Percentiles rank a stretch among this genome's conserved stretches.
These are phyloP conservation scores for Sycophaga agraensis DNA, from an alignment of 1,140 invertebrate species.

Conservation along the genomic window DNA sequence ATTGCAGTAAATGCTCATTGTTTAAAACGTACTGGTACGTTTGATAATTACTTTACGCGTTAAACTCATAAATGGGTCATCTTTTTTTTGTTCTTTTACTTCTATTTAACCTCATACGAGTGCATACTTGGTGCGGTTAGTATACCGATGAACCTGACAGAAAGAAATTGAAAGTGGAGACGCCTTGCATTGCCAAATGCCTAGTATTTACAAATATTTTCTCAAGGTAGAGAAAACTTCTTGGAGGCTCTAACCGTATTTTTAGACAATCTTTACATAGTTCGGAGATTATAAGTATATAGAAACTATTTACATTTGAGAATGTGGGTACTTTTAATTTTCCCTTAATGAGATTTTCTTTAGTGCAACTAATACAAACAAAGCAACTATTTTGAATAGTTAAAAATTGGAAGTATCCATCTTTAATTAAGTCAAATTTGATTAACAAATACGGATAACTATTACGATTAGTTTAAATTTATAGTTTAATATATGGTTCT, in stretches of 20 bases:
- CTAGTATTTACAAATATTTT: slow-evolving; percentile 30
- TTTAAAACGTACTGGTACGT: slow-evolving; percentile 54
- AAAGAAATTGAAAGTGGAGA: slow-evolving; percentile 30
- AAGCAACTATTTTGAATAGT: too few species aligned
- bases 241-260: slow-evolving; percentile 24
- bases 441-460: too few species aligned
- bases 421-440: too few species aligned
- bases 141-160: slow-evolving; percentile 19
- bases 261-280: slow-evolving; percentile 24
- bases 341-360: neutral
- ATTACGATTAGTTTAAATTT: too few species aligned
- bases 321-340: slow-evolving; percentile 10
- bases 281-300: slow-evolving; percentile 17
- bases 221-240: slow-evolving; percentile 1
- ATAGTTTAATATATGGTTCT: too few species aligned
- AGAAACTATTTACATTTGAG: neutral
- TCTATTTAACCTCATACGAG: neutral
- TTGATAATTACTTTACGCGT: slow-evolving; percentile 34
- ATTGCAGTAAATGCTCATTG: slow-evolving; percentile 38
- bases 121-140: neutral
- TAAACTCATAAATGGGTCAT: neutral
- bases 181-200: slow-evolving; percentile 51
- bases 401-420: neutral
- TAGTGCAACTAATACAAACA: neutral
- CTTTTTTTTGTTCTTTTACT: slow-evolving; percentile 4